These are phyloP conservation scores for Calidris pugnax DNA, from an alignment of 2,113 vertebrate genomes.

Conservation along the genomic window DNA sequence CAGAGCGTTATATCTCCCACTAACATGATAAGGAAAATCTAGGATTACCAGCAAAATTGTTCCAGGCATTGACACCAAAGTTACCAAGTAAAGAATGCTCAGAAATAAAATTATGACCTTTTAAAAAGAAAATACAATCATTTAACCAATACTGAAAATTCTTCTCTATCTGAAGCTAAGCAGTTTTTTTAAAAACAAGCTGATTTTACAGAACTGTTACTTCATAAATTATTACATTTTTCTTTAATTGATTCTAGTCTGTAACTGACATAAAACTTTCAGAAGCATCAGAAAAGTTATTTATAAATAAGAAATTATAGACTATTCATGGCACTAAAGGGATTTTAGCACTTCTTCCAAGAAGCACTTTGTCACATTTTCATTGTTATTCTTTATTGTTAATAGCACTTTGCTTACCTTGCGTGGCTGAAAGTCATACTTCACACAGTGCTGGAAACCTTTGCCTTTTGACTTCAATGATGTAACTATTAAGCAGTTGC, in stretches of 20 bases:
- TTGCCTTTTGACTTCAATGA: constrained; percentile 98
- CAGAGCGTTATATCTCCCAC: neutral
- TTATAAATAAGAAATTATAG: neutral
- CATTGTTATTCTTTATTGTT: neutral
- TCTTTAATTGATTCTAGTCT: neutral
- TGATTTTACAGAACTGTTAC: neutral
- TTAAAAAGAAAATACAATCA: neutral
- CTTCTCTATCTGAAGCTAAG: neutral
- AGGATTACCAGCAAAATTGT: neutral
- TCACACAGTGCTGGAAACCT: constrained; percentile 98
- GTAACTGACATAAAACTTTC: neutral
- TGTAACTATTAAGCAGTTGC: constrained; percentile 95
- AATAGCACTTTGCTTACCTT: constrained; percentile 80
- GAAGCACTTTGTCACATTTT: neutral
- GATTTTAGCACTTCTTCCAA: neutral
- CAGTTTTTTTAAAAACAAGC: neutral
- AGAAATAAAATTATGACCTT: neutral
- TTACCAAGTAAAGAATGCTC: neutral
- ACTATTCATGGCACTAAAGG: neutral
- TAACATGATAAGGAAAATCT: neutral
- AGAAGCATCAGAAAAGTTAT: neutral
- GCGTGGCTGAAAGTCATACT: constrained; percentile 95
- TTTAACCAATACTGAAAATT: neutral
- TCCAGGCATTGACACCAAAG: neutral
- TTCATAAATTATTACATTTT: neutral